phyloP scores from a whole-genome alignment of 2,888 invertebrate genomes.

The Caenorhabditis becei region DNA sequence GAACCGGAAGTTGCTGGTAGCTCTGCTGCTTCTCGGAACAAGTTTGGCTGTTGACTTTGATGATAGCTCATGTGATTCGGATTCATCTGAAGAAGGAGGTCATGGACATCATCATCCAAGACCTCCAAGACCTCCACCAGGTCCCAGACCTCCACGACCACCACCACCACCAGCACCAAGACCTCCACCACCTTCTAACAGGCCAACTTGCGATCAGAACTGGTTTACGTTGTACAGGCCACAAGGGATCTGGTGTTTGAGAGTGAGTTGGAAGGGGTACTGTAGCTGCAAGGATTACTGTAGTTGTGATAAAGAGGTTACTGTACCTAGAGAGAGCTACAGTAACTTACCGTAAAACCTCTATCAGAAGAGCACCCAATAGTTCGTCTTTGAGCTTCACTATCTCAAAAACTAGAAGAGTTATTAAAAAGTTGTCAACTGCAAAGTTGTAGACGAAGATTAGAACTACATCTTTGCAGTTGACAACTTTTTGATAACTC shows the following conservation, averaged over 20 bases:
- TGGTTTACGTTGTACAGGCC: slow-evolving; percentile 37
- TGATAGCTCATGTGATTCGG: slow-evolving; percentile 10
- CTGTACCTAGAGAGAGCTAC: too few species aligned
- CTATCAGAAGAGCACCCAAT: too few species aligned
- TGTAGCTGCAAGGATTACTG: too few species aligned
- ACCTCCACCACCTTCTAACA: background rate
- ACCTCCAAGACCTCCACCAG: background rate
- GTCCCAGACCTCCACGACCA: background rate
- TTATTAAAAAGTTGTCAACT: too few species aligned
- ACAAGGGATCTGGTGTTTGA: slow-evolving; percentile 38
- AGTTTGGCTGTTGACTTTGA: background rate
- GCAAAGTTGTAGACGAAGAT: too few species aligned
- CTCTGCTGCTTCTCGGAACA: background rate
- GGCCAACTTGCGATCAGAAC: slow-evolving; percentile 21
- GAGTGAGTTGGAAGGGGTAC: slow-evolving; percentile 23
- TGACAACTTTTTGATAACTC: too few species aligned
- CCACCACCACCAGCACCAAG: slow-evolving; percentile 17
- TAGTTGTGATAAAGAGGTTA: too few species aligned
- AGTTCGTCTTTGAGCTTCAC: too few species aligned
- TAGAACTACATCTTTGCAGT: too few species aligned
- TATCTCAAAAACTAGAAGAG: too few species aligned
- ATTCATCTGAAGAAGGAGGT: slow-evolving; percentile 22
- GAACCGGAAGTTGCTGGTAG: background rate
- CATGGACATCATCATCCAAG: background rate
- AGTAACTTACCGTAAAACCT: too few species aligned